Base-by-base conservation (phyloP, 2,888 invertebrate genomes). In the Malthinus seriepunctatus region DNA sequence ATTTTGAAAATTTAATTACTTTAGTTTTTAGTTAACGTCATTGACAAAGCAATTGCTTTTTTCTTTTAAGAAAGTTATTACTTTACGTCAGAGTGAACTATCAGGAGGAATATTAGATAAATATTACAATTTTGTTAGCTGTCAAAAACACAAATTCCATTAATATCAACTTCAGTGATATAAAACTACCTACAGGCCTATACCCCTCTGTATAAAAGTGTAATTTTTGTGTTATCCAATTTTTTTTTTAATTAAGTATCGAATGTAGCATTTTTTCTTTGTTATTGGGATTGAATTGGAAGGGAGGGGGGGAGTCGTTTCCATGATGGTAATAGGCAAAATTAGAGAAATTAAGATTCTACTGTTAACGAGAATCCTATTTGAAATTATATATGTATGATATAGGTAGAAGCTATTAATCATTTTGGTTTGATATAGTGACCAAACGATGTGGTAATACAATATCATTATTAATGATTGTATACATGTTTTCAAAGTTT, bases 401-500 rank as follows among this genome's bases (percentile, higher is more conserved):
- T 67, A 67, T 64, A 67, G 67, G 69, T 69, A 66, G 60, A 56
- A 51, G 65, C 64, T 69, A 71, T 71, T 71, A 70, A 71, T 71
- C 71, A 70, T 67, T 70, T 70, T 71, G 69, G 68, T 69, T 68
- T 70, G 69, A 65, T 69, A 66, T 67, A 66, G 64, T 65, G 66
- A 65, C 67, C 65, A 62, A 63, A 63, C 66, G 61, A 63, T 68
- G 69, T 67, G 63, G 67, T 69, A 70, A 68, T 70, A 68, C 68
- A 71, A 70, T 69, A 69, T 68, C 69, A 70, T 70, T 70, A 71
- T 71, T 71, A 71, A 71, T 71, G 70, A 68, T 67, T 66, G 58
- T 62, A 64, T 67, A 65, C 65, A 56, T 65, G 67, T 68, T 65
- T 67, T 65, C 62, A 68, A 67, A 69, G 63, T 65, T 64, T 42